Base-by-base conservation (phyloP, 53 echinoderm and acorn worm genomes). In the Apostichopus leukothele region DNA sequence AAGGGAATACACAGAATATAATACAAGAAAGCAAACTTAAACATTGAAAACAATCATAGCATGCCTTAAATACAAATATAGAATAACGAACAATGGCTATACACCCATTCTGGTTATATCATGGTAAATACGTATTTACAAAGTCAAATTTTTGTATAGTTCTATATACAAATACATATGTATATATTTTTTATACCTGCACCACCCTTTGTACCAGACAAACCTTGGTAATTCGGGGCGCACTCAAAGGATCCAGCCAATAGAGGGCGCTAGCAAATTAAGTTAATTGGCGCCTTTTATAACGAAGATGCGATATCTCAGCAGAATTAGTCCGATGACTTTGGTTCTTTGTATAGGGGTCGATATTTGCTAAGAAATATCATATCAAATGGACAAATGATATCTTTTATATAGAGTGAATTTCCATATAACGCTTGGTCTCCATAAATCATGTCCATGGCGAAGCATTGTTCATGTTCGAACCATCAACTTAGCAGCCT, bases 161-260 rank as follows among this genome's bases (percentile, higher is more conserved):
- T 63, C 63, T 39, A 16, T 63, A 63, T 13, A 16, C 16, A 63
- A 16, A 16, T 16, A 11, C 13, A 63, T 63, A 63, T 63, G 63
- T 63, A 78, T 50, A 12, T 78, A 78, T 52, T 52, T 12, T 52
- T 52, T 12, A 78, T 8, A 78, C 51, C 18, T 78, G 78, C 78
- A 78, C n/a, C 51, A n/a, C 78, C 9, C 78, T 78, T 51, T 52
- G 53, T 78, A 78, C 53, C 53, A 78, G 78, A 51, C 25, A 76
- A 76, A 76, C 13, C 51, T 76, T 39, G 77, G 22, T 8, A 51
- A 6, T 50, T 4, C n/a, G 53, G 51, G 51, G 14, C 78, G 78
- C 78, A n/a, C 78, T 50, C 78, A 51, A 51, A 26, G 78, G 78
- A 78, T 78, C 78, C 78, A 78, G 78, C 78, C 78, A 39, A 16